phyloP scores from a whole-genome alignment of 2,113 vertebrate genomes.

The Lethenteron reissneri region DNA sequence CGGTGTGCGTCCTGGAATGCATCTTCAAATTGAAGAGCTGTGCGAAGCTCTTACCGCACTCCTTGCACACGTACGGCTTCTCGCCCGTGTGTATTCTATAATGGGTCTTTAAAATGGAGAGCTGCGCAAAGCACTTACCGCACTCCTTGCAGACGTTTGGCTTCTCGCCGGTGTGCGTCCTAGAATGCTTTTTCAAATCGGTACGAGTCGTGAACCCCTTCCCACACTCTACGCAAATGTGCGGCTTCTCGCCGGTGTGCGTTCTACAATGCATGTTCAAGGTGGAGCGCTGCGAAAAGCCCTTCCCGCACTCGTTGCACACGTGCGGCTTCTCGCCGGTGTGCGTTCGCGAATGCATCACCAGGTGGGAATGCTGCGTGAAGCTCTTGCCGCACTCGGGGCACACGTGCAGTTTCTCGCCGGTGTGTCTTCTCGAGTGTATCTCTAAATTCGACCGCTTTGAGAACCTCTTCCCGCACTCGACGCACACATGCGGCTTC shows the following conservation, averaged over 20 bases:
- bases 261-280: neutral
- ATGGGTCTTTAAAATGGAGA: too few species aligned
- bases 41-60: too few species aligned
- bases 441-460: too few species aligned
- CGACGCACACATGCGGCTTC: too few species aligned
- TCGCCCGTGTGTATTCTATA: too few species aligned
- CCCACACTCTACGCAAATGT: constrained; percentile 1
- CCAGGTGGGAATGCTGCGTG: constrained; percentile 18
- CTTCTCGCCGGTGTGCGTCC: constrained; percentile 3
- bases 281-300: neutral
- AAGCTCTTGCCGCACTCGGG: constrained; percentile 20
- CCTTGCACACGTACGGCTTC: too few species aligned
- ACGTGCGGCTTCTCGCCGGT: constrained; percentile 7
- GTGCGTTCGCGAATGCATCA: constrained; percentile 19
- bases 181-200: constrained; percentile 6
- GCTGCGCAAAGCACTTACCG: neutral
- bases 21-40: too few species aligned
- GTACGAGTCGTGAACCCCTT: neutral
- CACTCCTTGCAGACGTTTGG: constrained; percentile 1
- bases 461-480: too few species aligned
- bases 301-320: constrained; percentile 3
- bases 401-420: constrained; percentile 18
- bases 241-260: neutral
- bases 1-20: too few species aligned
- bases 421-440: constrained; percentile 15